phyloP scores from a whole-genome alignment of 2,888 invertebrate species.

The Cantharis rufa region DNA sequence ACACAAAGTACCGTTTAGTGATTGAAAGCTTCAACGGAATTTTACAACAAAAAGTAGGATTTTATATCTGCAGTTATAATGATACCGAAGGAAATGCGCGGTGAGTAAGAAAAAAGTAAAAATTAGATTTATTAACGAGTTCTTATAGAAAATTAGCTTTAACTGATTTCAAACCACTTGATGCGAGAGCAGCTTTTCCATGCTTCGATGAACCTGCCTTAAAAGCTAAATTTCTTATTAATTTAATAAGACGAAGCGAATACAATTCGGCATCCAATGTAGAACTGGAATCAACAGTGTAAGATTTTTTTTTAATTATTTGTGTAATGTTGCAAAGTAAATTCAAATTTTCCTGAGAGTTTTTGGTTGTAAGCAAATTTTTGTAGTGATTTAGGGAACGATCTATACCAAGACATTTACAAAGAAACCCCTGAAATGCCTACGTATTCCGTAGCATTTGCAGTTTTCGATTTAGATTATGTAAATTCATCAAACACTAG shows the following conservation, averaged over 20 bases:
- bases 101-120: background rate
- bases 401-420: constrained; percentile 35
- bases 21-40: background rate
- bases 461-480: constrained; percentile 65
- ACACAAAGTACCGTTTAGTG: background rate
- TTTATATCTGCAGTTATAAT: background rate
- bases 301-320: background rate
- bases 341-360: no score
- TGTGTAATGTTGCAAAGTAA: background rate
- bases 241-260: constrained; percentile 42
- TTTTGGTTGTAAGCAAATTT: no score
- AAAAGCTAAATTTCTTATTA: constrained; percentile 50
- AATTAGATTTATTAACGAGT: background rate
- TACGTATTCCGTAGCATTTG: constrained; percentile 80
- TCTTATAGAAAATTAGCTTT: constrained; percentile 52
- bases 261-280: constrained; percentile 23
- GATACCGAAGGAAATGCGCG: background rate
- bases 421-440: constrained; percentile 64
- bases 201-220: constrained; percentile 69
- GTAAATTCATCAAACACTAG: background rate
- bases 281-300: constrained; percentile 8
- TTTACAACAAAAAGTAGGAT: background rate
- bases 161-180: constrained; percentile 68
- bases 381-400: constrained; percentile 12
- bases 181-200: constrained; percentile 72